Percentiles rank a stretch among this genome's conserved stretches.
phyloP scores from a whole-genome alignment of 2,113 vertebrate genomes.

The Blennius ocellaris region DNA sequence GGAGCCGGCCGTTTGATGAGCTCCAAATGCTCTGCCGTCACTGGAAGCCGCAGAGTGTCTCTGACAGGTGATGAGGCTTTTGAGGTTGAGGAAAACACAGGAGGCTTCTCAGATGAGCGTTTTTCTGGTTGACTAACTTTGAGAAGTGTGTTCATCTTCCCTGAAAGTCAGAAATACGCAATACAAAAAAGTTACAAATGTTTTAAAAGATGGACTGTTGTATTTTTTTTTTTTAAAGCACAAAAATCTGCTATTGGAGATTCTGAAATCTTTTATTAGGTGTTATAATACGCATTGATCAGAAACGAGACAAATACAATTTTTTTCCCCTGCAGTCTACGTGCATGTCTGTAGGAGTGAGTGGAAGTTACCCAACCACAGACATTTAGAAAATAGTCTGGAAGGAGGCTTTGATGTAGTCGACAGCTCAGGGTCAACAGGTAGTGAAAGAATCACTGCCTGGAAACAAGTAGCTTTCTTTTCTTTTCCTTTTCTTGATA shows the following conservation, averaged over 20 bases:
- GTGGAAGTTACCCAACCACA: constrained; percentile 56
- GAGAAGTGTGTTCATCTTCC: constrained; percentile 70
- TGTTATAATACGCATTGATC: no score
- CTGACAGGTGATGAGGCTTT: constrained; percentile 70
- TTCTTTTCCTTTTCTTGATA: constrained; percentile 1
- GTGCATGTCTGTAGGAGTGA: constrained; percentile 47
- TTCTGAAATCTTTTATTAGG: no score
- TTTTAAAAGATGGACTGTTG: no score
- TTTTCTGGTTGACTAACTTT: constrained; percentile 52
- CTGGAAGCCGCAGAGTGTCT: constrained; percentile 56
- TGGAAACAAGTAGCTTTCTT: no score
- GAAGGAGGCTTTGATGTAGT: constrained; percentile 48
- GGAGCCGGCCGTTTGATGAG: constrained; percentile 43
- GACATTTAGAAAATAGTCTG: constrained; percentile 55
- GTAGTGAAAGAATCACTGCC: constrained; percentile 19
- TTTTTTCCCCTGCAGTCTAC: background rate
- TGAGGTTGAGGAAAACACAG: constrained; percentile 25
- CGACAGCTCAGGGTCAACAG: constrained; percentile 39
- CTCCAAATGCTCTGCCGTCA: constrained; percentile 62
- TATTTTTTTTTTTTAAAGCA: no score
- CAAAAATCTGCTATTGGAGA: no score
- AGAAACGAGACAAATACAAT: no score
- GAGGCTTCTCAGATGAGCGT: constrained; percentile 26
- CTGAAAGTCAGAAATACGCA: no score
- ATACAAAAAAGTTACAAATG: no score